Evolutionary conservation across 2,888 invertebrate genomes (phyloP).

Genomic region (Epinotia brunnichana): DNA sequence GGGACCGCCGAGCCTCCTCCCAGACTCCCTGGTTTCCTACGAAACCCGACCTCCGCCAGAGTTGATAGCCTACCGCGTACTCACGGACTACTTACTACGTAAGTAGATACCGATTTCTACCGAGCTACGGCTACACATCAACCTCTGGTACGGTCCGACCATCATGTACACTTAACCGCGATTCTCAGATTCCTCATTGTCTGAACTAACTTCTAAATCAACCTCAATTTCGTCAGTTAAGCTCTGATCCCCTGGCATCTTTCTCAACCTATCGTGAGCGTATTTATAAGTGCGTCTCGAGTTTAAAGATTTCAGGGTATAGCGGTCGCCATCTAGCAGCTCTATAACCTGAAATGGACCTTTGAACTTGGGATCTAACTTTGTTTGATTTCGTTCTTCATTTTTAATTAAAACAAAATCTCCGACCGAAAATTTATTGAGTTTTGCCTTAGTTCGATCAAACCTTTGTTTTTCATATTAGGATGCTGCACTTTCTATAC

Average conservation of each 20-base stretch:
- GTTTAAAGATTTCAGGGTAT: conserved; percentile 42
- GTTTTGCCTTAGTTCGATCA: conserved; percentile 43
- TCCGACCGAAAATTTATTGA: conserved; percentile 42
- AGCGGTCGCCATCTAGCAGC: conserved; percentile 46
- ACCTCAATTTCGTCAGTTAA: not conserved
- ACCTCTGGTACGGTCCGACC: too few species aligned
- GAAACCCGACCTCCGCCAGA: too few species aligned
- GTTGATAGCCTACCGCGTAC: too few species aligned
- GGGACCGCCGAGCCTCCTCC: too few species aligned
- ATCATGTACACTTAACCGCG: not conserved
- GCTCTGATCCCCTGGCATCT: conserved; percentile 1
- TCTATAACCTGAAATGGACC: conserved; percentile 47
- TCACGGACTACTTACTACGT: too few species aligned
- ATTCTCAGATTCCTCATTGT: not conserved
- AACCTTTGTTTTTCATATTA: conserved; percentile 45
- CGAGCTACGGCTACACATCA: too few species aligned
- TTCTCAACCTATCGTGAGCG: conserved; percentile 43
- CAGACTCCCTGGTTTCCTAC: too few species aligned
- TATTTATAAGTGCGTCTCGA: conserved; percentile 48
- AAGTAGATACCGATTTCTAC: too few species aligned
- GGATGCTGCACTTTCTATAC: conserved; percentile 35
- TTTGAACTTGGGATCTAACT: conserved; percentile 48
- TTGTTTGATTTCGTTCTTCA: conserved; percentile 47
- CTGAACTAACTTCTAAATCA: not conserved
- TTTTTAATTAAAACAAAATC: conserved; percentile 48